Evolutionary conservation across 2,888 invertebrate genomes (phyloP), one percentile per base, ranked within the genome.

Genomic region (Orthosia incerta): DNA sequence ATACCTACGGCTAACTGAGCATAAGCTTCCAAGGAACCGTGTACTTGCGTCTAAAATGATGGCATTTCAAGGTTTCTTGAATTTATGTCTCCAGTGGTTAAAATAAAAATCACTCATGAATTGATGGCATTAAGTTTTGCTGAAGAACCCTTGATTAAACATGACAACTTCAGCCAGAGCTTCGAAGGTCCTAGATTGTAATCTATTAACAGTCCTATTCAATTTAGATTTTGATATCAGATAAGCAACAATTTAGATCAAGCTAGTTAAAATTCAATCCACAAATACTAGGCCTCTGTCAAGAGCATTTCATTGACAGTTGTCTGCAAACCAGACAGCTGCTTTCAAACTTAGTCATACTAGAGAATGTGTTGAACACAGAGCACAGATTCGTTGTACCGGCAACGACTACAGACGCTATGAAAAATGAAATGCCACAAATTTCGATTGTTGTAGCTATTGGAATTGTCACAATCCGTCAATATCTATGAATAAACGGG

Each of bases 301-400:
- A 82, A 86, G 80, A 82, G 48, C 67, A 79, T 71, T 77, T 77
- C 73, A 82, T 82, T 85, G 74, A 82, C 76, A 80, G 63, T 79
- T 68, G 64, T 61, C 63, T 48, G 46, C 55, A 76, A 77, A 62
- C 77, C 48, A 80, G 67, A 76, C 70, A 63, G 71, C 77, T 61
- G 77, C 65, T 84, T 85, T 84, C 66, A 78, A 76, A 51, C 65
- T 84, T 87, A 81, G 74, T 86, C 84, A 87, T 73, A 71, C 62
- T 55, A 69, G 64, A 80, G 80, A 82, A 84, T 80, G 82, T 84
- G 9, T 16, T 45, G 4, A 45, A 20, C 45, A 18, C 20, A 60
- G 60, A 60, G 16, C 56, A 56, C 16, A 13, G 56, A 56, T 26
- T 26, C 3, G 15, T 11, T 9, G 7, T 16, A 4, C 20, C n/a